Conservation (phyloP, 2,888 invertebrate species). For the Zygaena filipendulae region DNA sequence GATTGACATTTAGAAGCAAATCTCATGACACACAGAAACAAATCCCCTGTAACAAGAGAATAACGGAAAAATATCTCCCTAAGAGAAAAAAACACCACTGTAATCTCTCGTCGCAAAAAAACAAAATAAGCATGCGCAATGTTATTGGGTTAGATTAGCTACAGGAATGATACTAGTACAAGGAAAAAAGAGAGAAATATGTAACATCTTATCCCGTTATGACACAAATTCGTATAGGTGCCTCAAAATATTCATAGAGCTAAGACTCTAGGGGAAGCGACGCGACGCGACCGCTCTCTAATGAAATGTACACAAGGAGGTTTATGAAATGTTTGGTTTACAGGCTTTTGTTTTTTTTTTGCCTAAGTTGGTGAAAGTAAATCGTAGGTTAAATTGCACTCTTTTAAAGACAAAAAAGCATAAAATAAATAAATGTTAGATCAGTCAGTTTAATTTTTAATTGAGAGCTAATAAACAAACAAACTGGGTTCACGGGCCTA, state of each 20-base stretch:
- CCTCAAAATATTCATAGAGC: constrained; percentile 49
- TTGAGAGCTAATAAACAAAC: too few relatives aligned
- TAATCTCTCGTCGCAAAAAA: constrained; percentile 35
- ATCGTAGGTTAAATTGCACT: too few relatives aligned
- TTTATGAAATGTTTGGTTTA: constrained; percentile 4
- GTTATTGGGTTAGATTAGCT: constrained; percentile 25
- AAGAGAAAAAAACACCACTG: constrained; percentile 25
- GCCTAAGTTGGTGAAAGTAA: too few relatives aligned
- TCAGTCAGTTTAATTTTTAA: too few relatives aligned
- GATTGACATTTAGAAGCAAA: too few relatives aligned
- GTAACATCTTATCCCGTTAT: constrained; percentile 28
- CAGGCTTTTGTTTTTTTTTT: too few relatives aligned
- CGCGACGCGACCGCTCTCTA: too few relatives aligned
- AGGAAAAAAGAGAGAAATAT: constrained; percentile 18
- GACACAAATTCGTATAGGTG: constrained; percentile 38
- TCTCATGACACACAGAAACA: too few relatives aligned
- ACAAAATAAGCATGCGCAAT: constrained; percentile 33
- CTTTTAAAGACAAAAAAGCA: too few relatives aligned
- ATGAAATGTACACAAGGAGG: constrained; percentile 35
- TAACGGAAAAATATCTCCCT: constrained; percentile 38
- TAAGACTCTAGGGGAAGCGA: constrained; percentile 37
- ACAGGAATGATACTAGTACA: constrained; percentile 18
- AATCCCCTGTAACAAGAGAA: constrained; percentile 38
- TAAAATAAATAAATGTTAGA: too few relatives aligned
- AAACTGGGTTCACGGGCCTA: too few relatives aligned